Evolutionary conservation across 2,888 invertebrate species (phyloP).

Genomic region (Tigriopus californicus): DNA sequence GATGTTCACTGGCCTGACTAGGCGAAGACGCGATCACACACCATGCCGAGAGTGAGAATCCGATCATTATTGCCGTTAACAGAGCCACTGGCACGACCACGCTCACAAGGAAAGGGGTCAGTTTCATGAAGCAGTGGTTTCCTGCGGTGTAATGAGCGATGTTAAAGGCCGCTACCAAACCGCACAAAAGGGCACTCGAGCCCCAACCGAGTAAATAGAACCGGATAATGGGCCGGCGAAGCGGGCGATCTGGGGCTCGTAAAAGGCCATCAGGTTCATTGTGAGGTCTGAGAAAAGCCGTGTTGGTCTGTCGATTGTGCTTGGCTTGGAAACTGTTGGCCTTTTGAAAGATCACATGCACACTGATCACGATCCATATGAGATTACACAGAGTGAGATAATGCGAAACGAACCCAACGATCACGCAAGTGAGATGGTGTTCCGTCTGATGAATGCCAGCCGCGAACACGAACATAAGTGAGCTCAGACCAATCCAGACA

Average conservation of each 20-base stretch:
- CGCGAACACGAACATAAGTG: background rate
- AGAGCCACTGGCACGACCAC: conserved; percentile 1
- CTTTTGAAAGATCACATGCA: background rate
- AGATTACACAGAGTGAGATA: background rate
- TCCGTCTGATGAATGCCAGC: background rate
- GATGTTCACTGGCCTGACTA: background rate
- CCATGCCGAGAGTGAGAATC: background rate
- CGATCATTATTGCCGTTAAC: background rate
- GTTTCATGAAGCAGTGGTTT: background rate
- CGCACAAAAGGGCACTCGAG: background rate
- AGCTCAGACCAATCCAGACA: background rate
- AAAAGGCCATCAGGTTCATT: background rate
- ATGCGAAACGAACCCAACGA: background rate
- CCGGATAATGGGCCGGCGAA: background rate
- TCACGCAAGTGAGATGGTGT: background rate
- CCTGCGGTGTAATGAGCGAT: background rate
- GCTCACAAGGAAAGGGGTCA: background rate
- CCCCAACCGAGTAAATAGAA: background rate
- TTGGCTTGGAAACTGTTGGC: background rate
- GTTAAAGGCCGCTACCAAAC: background rate
- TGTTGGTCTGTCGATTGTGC: background rate
- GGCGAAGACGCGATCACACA: conserved; percentile 1
- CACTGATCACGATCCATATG: conserved; percentile 7
- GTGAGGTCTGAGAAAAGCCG: background rate
- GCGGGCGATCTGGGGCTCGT: background rate